phyloP scores from a whole-genome alignment of 2,888 invertebrate genomes.

The Microdon myrmicae region DNA sequence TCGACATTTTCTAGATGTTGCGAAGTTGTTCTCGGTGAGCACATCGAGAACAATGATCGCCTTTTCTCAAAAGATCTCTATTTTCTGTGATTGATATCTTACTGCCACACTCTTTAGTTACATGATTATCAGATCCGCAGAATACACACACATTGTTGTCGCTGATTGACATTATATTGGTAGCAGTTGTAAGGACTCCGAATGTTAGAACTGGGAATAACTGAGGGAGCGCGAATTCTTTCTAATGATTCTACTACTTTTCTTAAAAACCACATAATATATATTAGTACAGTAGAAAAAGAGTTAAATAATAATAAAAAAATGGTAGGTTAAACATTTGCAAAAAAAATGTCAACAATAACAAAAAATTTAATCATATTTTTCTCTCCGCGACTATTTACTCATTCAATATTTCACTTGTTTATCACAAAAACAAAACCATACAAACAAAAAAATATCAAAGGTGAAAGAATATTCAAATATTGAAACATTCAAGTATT shows the following conservation, averaged over 20 bases:
- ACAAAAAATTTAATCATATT: no score
- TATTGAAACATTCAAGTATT: no score
- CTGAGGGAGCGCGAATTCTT: constrained; percentile 8
- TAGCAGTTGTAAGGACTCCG: constrained; percentile 14
- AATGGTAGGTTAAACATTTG: no score
- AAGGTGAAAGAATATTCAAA: no score
- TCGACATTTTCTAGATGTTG: constrained; percentile 19
- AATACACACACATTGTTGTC: constrained; percentile 8
- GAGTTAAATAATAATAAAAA: no score
- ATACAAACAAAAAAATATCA: no score
- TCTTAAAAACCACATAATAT: constrained; percentile 16
- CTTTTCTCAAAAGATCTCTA: constrained; percentile 18
- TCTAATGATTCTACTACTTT: constrained; percentile 19
- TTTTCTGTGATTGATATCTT: constrained; percentile 12
- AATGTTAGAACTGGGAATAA: background rate
- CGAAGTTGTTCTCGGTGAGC: constrained; percentile 12
- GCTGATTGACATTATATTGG: constrained; percentile 3
- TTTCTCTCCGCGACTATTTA: no score
- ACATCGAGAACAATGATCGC: constrained; percentile 14
- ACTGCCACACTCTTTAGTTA: constrained; percentile 10
- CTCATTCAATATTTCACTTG: no score
- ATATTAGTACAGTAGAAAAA: no score
- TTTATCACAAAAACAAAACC: no score
- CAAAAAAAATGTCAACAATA: no score
- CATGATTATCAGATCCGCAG: constrained; percentile 4